These are phyloP conservation scores for Antidorcas marsupialis DNA, from an alignment of 2,113 vertebrate species.

Conservation along the genomic window DNA sequence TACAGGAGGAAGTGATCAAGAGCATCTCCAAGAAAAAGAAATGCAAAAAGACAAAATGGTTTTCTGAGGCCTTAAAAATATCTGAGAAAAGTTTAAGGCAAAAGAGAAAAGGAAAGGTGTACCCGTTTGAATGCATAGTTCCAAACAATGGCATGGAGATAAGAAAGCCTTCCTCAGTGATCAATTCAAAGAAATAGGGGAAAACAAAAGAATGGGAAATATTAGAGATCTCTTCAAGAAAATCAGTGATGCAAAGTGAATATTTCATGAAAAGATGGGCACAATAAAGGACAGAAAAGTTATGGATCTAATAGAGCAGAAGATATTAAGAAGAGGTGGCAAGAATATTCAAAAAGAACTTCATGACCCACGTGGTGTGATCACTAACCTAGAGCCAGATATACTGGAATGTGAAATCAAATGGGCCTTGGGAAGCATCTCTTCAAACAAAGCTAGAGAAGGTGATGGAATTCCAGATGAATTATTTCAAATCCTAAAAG, in stretches of 20 bases:
- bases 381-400: not conserved
- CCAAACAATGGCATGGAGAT: not conserved
- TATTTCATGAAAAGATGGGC: not conserved
- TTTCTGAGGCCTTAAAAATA: not conserved
- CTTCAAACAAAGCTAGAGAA: not conserved
- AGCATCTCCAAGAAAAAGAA: not conserved
- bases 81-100: not conserved
- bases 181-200: not conserved
- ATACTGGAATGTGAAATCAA: not conserved
- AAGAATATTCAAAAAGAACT: not conserved
- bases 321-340: not conserved
- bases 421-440: not conserved
- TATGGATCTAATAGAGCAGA: not conserved
- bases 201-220: not conserved
- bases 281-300: not conserved
- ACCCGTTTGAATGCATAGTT: not conserved
- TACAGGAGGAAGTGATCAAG: not conserved
- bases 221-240: not conserved
- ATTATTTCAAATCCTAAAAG: not conserved
- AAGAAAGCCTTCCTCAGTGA: not conserved
- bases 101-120: not conserved
- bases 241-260: not conserved
- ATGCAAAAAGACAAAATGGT: not conserved
- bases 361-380: not conserved
- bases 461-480: not conserved